These are phyloP conservation scores for Vireo griseus DNA, from an alignment of 2,797 vertebrate species.

Conservation along the genomic window DNA sequence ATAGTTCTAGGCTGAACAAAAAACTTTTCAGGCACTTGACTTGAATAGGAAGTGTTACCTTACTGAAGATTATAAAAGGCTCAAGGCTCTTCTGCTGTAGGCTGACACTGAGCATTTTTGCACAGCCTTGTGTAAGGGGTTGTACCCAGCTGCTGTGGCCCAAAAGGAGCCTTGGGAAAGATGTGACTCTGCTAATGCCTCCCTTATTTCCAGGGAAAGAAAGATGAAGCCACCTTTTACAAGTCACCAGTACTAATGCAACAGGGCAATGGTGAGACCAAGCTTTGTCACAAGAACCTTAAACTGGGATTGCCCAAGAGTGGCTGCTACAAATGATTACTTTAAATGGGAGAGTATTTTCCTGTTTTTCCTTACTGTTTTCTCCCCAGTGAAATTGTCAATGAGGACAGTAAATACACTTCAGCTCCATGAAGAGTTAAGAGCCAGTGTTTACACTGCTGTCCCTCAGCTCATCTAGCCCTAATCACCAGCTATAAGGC, in stretches of 20 bases:
- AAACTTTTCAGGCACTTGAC: neutral
- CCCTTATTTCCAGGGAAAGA: neutral
- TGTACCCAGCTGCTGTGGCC: neutral
- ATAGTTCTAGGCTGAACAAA: neutral
- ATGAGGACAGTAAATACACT: neutral
- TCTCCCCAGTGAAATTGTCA: neutral
- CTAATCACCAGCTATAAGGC: neutral
- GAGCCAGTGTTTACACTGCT: neutral
- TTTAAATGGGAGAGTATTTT: neutral
- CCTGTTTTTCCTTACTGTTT: neutral
- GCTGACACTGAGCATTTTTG: neutral
- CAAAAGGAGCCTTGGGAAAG: neutral
- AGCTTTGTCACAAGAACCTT: neutral
- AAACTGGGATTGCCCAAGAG: neutral
- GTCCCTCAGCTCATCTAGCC: neutral
- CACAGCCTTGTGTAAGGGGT: neutral
- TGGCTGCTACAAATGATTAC: neutral
- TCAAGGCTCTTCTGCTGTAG: neutral
- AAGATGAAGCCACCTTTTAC: neutral
- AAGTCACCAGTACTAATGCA: neutral
- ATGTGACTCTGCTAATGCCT: rapidly evolving
- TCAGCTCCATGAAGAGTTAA: neutral
- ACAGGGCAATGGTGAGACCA: neutral
- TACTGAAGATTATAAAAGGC: neutral
- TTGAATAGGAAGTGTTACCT: neutral